Evolutionary conservation across 2,888 invertebrate species (phyloP).

Genomic region (Tetranychus piercei): DNA sequence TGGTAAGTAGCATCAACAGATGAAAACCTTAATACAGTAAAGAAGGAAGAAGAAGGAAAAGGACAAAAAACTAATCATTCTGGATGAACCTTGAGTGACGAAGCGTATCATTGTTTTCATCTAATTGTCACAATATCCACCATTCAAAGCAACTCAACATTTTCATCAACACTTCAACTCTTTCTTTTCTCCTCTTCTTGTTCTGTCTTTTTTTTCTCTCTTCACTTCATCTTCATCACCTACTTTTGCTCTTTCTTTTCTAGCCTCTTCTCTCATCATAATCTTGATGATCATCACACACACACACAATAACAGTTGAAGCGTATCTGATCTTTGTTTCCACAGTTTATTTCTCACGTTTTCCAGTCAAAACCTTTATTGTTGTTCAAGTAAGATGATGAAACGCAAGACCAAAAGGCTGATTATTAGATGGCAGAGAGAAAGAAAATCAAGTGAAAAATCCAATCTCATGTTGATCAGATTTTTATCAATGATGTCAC

Average conservation of each 20-base stretch:
- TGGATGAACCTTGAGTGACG: neutral
- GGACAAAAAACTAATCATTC: neutral
- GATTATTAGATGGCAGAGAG: neutral
- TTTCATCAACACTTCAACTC: neutral
- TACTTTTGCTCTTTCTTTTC: neutral
- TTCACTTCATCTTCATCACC: neutral
- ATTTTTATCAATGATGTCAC: neutral
- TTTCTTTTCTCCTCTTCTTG: neutral
- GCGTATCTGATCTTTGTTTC: no score
- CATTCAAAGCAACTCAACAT: neutral
- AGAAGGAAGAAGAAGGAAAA: neutral
- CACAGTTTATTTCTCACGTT: no score
- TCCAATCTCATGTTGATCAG: neutral
- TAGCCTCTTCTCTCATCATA: no score
- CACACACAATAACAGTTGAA: no score
- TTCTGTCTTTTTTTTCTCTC: neutral
- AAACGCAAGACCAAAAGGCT: neutral
- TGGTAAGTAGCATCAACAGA: no score
- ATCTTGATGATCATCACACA: no score
- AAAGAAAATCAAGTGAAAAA: neutral
- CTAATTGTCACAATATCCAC: neutral
- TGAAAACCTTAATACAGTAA: neutral
- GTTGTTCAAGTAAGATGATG: no score
- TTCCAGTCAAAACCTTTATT: no score
- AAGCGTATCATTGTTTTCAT: neutral